A percentile compares a stretch with the other conserved stretches of the same genome.
These are phyloP conservation scores for Drosophila cracens DNA, from an alignment of 2,888 invertebrate species.

Conservation along the genomic window DNA sequence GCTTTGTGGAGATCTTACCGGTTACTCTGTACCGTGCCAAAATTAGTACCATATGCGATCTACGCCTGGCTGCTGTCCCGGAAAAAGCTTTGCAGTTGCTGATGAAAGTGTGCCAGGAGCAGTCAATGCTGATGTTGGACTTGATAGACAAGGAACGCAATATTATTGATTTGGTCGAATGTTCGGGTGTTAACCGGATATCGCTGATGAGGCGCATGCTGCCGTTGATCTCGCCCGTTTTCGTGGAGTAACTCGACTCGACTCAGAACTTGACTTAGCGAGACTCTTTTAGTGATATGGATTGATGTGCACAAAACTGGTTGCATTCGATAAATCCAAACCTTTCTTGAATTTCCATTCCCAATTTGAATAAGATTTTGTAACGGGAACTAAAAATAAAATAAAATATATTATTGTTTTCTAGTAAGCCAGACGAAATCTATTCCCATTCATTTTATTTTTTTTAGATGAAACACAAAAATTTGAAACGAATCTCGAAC, in stretches of 20 bases:
- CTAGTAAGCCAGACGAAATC: neutral
- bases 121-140: constrained; percentile 15
- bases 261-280: constrained; percentile 24
- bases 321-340: constrained; percentile 25
- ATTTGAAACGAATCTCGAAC: constrained; percentile 23
- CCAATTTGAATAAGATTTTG: constrained; percentile 38
- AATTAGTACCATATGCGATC: constrained; percentile 34
- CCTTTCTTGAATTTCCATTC: constrained; percentile 29
- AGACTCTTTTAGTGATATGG: constrained; percentile 29
- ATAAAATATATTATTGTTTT: too few species aligned
- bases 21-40: constrained; percentile 32
- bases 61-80: constrained; percentile 38
- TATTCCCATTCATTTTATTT: neutral
- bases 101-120: neutral
- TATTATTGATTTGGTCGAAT: constrained; percentile 39
- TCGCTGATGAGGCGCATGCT: constrained; percentile 44
- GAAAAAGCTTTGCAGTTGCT: constrained; percentile 28
- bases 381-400: neutral
- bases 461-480: neutral
- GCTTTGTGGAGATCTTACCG: constrained; percentile 53
- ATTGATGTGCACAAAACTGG: constrained; percentile 32
- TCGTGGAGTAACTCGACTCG: neutral
- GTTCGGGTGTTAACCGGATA: neutral
- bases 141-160: constrained; percentile 6
- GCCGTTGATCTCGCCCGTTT: constrained; percentile 23